These are phyloP conservation scores for Danaus melanippus DNA, from an alignment of 1,140 invertebrate genomes.

Conservation along the genomic window DNA sequence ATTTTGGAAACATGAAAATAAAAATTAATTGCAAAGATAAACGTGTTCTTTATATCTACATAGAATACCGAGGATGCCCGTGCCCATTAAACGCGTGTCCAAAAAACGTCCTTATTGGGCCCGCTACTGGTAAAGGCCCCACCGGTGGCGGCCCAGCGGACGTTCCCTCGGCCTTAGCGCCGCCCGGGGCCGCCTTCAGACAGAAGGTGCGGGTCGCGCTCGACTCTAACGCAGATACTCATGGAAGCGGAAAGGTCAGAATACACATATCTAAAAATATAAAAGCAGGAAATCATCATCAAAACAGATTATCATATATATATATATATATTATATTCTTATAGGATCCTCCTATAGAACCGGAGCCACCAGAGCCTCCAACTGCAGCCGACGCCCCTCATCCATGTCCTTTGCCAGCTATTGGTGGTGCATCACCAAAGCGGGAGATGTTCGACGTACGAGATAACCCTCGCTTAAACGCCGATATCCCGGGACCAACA, in stretches of 20 bases:
- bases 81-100: conserved; percentile 92
- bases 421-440: conserved; percentile 61
- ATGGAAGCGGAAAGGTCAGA: conserved; percentile 60
- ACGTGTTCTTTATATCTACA: conserved; percentile 15
- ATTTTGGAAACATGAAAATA: too few species aligned
- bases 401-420: conserved; percentile 53
- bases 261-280: too few species aligned
- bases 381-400: conserved; percentile 71
- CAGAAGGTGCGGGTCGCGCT: conserved; percentile 61
- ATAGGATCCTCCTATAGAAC: conserved; percentile 68
- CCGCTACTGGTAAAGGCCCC: conserved; percentile 89
- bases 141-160: conserved; percentile 67
- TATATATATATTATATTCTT: conserved; percentile 13
- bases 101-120: conserved; percentile 97
- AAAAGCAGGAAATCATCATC: too few species aligned
- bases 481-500: conserved; percentile 45
- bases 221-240: conserved; percentile 50
- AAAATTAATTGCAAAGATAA: not conserved
- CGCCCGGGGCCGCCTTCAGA: conserved; percentile 63
- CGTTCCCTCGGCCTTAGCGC: conserved; percentile 59
- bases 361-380: conserved; percentile 76
- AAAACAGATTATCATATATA: not conserved
- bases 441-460: conserved; percentile 52
- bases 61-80: conserved; percentile 80
- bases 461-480: conserved; percentile 72